Conservation (phyloP, 2,888 invertebrate genomes). For the Ctena decussata region DNA sequence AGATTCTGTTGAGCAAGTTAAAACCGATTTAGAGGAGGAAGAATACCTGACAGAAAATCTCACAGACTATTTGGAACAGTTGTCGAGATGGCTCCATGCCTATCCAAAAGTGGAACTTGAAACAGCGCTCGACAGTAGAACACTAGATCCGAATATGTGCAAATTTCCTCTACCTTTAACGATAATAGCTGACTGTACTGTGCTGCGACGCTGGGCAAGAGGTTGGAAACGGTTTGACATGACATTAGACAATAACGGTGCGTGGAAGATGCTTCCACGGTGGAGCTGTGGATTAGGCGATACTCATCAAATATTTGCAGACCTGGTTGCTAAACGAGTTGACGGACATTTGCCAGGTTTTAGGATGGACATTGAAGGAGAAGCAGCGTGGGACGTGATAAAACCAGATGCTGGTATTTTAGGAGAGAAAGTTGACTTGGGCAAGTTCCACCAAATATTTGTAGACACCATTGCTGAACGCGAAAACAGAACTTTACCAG, state of each 20-base stretch:
- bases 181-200: conserved; percentile 52
- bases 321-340: conserved; percentile 6
- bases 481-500: conserved; percentile 26
- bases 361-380: conserved; percentile 70
- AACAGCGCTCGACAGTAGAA: background rate
- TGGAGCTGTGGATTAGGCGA: conserved; percentile 14
- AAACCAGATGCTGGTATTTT: conserved; percentile 57
- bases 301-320: conserved; percentile 33
- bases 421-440: too few relatives aligned
- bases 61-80: conserved; percentile 61
- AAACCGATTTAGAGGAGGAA: conserved; percentile 3
- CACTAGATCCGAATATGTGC: conserved; percentile 43
- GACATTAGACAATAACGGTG: conserved; percentile 63
- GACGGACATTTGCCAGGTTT: conserved; percentile 41
- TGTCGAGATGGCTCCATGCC: conserved; percentile 66
- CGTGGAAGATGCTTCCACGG: conserved; percentile 33
- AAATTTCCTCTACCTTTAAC: conserved; percentile 67
- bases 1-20: conserved; percentile 25
- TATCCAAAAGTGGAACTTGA: conserved; percentile 44
- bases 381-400: conserved; percentile 70
- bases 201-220: conserved; percentile 67
- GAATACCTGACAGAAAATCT: conserved; percentile 18
- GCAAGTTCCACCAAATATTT: conserved; percentile 33
- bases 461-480: conserved; percentile 7
- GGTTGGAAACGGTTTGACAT: conserved; percentile 70